These are phyloP conservation scores for Butorides virescens DNA, from an alignment of 2,113 vertebrate genomes.

Conservation along the genomic window DNA sequence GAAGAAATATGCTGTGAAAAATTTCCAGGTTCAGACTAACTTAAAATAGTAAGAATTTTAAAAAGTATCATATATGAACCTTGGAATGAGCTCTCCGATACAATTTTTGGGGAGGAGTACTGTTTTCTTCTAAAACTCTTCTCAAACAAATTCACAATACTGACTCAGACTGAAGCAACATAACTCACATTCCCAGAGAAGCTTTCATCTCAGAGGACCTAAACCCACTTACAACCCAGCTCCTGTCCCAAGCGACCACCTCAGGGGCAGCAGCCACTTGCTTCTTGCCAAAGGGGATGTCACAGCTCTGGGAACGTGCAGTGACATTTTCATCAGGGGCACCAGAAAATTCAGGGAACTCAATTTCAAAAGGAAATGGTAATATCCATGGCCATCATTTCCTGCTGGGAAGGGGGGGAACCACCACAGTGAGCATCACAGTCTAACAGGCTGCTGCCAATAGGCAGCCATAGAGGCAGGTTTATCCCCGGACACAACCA, in stretches of 20 bases:
- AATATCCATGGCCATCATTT: not conserved
- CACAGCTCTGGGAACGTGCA: not conserved
- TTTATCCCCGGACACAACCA: not conserved
- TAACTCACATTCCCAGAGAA: not conserved
- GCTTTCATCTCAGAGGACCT: not conserved
- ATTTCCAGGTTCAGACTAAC: constrained; percentile 5
- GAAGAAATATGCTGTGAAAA: not conserved
- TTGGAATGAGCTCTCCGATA: not conserved
- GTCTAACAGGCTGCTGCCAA: not conserved
- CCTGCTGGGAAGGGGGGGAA: not conserved
- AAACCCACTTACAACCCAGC: not conserved
- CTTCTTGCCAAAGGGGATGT: not conserved
- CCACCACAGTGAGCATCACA: rapidly evolving
- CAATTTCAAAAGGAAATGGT: not conserved
- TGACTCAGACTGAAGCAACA: not conserved
- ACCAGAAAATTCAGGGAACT: not conserved
- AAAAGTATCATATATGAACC: not conserved
- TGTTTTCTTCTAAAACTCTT: not conserved
- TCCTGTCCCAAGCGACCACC: not conserved
- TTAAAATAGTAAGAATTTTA: not conserved
- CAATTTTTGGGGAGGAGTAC: not conserved
- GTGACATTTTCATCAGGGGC: not conserved
- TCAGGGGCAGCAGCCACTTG: not conserved
- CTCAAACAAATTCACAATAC: not conserved
- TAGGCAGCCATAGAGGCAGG: not conserved